These are phyloP conservation scores for Pherbina coryleti DNA, from an alignment of 2,888 invertebrate genomes.

Conservation along the genomic window DNA sequence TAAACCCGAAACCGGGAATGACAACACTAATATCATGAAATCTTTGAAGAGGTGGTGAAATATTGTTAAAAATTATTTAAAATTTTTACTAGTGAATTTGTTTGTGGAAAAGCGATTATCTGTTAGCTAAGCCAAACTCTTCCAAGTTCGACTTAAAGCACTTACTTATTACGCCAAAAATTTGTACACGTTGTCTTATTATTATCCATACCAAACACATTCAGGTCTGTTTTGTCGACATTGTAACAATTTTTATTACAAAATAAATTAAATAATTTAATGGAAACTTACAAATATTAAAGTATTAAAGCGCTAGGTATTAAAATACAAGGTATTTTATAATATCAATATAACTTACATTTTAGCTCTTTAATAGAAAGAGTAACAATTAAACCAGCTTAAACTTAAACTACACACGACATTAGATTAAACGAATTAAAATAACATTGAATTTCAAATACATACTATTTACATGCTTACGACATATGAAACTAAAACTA, in stretches of 20 bases:
- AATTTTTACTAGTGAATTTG: no score
- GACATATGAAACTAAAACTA: constrained; percentile 24
- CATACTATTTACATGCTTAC: background rate
- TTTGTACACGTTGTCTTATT: background rate
- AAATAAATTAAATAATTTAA: constrained; percentile 22
- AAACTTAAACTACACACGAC: constrained; percentile 3
- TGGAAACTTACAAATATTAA: constrained; percentile 28
- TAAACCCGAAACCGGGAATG: no score
- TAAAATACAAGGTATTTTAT: background rate
- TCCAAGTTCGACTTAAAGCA: no score
- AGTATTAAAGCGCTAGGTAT: background rate
- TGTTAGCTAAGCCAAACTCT: no score
- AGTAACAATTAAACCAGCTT: background rate
- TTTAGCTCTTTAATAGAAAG: background rate
- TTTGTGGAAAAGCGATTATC: no score
- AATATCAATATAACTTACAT: background rate
- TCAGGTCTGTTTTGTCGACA: background rate
- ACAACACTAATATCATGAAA: no score
- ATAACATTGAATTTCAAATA: background rate
- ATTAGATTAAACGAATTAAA: background rate
- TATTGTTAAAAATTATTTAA: no score
- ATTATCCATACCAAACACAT: background rate
- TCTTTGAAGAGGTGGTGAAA: no score
- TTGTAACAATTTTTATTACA: background rate
- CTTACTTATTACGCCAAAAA: no score